Evolutionary conservation across 2,797 vertebrate genomes (phyloP), one percentile per base, ranked within the genome.

Genomic region (Odontamblyopus rebecca): DNA sequence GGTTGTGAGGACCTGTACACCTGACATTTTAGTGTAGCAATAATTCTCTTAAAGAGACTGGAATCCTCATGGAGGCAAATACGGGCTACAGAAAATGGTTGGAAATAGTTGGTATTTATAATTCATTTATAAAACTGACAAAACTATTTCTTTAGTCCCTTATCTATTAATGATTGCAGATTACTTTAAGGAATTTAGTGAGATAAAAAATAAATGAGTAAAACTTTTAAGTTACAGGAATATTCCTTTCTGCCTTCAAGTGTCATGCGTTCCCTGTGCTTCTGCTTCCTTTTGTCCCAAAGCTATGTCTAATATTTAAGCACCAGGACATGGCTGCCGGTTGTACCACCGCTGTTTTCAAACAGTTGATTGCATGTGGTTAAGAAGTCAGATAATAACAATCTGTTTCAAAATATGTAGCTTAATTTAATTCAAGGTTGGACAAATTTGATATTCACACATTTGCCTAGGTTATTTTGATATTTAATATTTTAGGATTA

Each of bases 331-430:
- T 48, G 15, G 44, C 44, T 48, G 12, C 44, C 12, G 16, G 44
- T 15, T 48, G 44, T 48, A 48, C 12, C 8, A 61, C 29, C 60
- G 19, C 6, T 35, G 32, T 18, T 19, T 32, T 35, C 18, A 35
- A 19, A 15, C 51, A 73, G 82, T 79, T 91, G 91, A 89, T 88
- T 87, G 79, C 83, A 86, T 54, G 77, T 89, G 80, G 86, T 89
- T 91, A 89, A 91, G 76, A 82, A 82, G 83, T 78, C 79, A 78
- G 8, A 56, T 56, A 84, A 72, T 80, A 78, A 82, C 69, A 67
- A 83, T 89, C 88, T 85, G 82, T 90, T 85, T 78, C 75, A 77
- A 69, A 82, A 79, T 51, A 48, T 74, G 82, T 76, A 82, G 72
- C 73, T 54, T 81, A 89, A 54, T 90, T 35, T 80, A 61, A 86